Evolutionary conservation across 1,140 invertebrate species (phyloP).

Genomic region (Theocolax elegans): DNA sequence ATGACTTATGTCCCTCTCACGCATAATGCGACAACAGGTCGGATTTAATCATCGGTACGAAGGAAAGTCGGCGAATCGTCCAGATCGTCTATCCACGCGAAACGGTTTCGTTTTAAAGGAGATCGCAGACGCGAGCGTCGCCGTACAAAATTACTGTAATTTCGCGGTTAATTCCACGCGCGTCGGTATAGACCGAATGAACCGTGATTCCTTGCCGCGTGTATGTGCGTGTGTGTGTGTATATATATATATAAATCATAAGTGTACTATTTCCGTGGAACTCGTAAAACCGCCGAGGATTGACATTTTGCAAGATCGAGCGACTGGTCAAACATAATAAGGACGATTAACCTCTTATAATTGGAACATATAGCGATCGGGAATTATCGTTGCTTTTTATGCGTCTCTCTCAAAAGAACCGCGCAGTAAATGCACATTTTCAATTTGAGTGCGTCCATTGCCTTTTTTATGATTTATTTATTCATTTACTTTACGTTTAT

Average conservation of each 20-base stretch:
- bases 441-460: too few species aligned
- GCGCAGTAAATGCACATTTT: too few species aligned
- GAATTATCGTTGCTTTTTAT: too few species aligned
- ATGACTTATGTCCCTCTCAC: not conserved
- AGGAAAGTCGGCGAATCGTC: conserved; percentile 5
- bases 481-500: too few species aligned
- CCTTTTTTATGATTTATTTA: too few species aligned
- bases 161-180: not conserved
- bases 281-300: not conserved
- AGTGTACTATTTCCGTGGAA: not conserved
- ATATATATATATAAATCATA: conserved; percentile 5
- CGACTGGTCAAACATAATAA: not conserved
- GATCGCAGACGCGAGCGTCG: too few species aligned
- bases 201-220: not conserved
- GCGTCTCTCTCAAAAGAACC: too few species aligned
- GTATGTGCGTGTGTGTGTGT: too few species aligned
- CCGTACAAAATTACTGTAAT: conserved; percentile 25
- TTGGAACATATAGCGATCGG: not conserved
- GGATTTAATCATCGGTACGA: too few species aligned
- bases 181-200: not conserved
- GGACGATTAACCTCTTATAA: too few species aligned
- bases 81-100: not conserved
- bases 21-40: too few species aligned
- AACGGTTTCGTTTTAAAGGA: conserved; percentile 20
- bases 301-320: not conserved